Base-by-base conservation (phyloP, 2,888 invertebrate genomes). In the Copidosoma aretas region DNA sequence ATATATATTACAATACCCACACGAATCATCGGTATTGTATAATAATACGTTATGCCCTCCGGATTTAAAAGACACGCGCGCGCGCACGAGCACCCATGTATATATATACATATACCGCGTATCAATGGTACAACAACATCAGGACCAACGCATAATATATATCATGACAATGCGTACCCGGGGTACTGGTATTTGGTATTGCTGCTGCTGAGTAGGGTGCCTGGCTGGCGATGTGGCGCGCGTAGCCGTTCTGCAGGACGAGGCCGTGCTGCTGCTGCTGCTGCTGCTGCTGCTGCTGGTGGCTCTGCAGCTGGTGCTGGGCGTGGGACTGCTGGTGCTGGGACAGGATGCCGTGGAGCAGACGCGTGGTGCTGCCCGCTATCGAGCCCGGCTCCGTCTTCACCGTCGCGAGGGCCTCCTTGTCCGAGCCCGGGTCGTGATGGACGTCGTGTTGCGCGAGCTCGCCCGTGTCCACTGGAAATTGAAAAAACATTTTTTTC, bases 401-500 rank as follows among this genome's bases (percentile, higher is more conserved):
- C 22, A 83, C 77, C 64, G 78, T 81, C 64, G 80, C 81, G 19
- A 83, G 73, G 25, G 77, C 77, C 67, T 71, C 68, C 41, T 58
- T 58, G 25, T n/a, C 24, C 57, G 82, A 82, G 64, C 77, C 78
- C 68, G 77, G 74, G 39, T 78, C 78, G 24, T 79, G n/a, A n/a
- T n/a, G 80, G 41, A 80, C 78, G 2, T 32, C 32, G 70, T 82
- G 82, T 21, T 81, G 79, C 73, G 88, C 85, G 52, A 89, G 86
- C 77, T 89, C 86, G 74, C 89, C 87, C 54, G 91, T 90, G 75
- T 91, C 91, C 84, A 88, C 88, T 88, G 86, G 14, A 86, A 87
- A 74, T 77, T 76, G 75, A 77, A 75, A 66, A 71, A 72, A 71
- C n/a, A n/a, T n/a, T n/a, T n/a, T n/a, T n/a, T n/a, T n/a, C n/a